Conservation (phyloP, 2,888 invertebrate species). For the Brachyopa scutellaris region DNA sequence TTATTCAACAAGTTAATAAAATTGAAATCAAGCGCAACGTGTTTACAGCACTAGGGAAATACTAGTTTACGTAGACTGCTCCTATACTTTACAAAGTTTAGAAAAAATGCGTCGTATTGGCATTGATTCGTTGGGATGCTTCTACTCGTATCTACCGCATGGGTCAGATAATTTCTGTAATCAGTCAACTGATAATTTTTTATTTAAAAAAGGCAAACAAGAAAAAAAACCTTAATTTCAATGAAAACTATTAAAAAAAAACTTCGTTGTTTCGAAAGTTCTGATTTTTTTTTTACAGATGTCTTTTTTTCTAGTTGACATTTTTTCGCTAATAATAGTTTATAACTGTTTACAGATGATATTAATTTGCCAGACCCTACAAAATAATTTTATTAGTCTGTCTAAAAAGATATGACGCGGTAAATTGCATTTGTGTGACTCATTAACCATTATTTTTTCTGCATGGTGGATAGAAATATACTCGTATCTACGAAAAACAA, state of each 20-base stretch:
- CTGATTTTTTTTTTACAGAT: too few species aligned
- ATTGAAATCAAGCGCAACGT: background rate
- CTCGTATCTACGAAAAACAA: background rate
- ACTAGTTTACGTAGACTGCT: too few species aligned
- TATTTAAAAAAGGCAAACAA: background rate
- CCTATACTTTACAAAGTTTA: too few species aligned
- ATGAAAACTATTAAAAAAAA: background rate
- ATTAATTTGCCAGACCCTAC: background rate
- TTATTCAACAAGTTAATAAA: background rate
- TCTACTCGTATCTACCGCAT: background rate
- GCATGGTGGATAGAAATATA: too few species aligned
- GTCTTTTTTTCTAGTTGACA: too few species aligned
- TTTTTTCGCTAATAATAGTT: too few species aligned
- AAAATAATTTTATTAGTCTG: background rate
- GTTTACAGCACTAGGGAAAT: too few species aligned
- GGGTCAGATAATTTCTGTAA: conserved; percentile 15
- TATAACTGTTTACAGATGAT: too few species aligned
- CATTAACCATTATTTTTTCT: too few species aligned
- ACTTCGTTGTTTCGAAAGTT: background rate
- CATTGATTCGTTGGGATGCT: too few species aligned
- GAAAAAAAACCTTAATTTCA: background rate
- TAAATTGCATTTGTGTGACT: background rate
- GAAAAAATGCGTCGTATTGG: too few species aligned
- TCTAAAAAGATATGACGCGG: background rate
- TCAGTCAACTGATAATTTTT: conserved; percentile 12